These are phyloP conservation scores for Thymelicus sylvestris DNA, from an alignment of 2,888 invertebrate genomes.

Conservation along the genomic window DNA sequence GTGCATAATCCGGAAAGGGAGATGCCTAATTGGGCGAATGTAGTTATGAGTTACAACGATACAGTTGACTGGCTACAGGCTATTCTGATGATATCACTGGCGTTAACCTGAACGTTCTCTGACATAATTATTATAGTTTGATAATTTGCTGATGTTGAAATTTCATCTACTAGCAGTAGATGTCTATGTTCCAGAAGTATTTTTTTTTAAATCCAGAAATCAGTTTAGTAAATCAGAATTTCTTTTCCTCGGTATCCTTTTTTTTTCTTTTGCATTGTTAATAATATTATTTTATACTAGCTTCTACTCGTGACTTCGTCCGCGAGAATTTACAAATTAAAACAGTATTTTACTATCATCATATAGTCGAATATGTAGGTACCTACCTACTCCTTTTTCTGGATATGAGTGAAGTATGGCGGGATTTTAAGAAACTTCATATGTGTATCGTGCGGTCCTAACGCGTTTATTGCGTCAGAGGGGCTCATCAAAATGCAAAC, in stretches of 20 bases:
- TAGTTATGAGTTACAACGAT: constrained; percentile 59
- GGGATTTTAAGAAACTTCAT: neutral
- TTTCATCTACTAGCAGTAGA: neutral
- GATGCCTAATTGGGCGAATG: constrained; percentile 66
- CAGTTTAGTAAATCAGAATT: no score
- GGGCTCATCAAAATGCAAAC: constrained; percentile 85
- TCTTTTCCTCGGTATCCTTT: no score
- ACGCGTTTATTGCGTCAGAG: constrained; percentile 83
- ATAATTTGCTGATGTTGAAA: neutral
- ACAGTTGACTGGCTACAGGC: constrained; percentile 45
- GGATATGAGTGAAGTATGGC: neutral
- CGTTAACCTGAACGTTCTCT: neutral
- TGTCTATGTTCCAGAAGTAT: no score
- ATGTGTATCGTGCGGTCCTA: constrained; percentile 46
- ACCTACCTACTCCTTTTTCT: neutral
- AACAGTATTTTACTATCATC: no score
- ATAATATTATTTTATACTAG: no score
- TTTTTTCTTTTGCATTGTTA: no score
- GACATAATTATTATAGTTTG: neutral
- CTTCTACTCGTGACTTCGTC: no score
- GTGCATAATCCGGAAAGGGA: constrained; percentile 56
- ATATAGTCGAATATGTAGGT: no score
- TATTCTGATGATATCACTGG: constrained; percentile 12
- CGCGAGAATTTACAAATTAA: no score
- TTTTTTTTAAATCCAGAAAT: no score